Conservation (phyloP, 2,888 invertebrate species). For the Ophion slaviceki region DNA sequence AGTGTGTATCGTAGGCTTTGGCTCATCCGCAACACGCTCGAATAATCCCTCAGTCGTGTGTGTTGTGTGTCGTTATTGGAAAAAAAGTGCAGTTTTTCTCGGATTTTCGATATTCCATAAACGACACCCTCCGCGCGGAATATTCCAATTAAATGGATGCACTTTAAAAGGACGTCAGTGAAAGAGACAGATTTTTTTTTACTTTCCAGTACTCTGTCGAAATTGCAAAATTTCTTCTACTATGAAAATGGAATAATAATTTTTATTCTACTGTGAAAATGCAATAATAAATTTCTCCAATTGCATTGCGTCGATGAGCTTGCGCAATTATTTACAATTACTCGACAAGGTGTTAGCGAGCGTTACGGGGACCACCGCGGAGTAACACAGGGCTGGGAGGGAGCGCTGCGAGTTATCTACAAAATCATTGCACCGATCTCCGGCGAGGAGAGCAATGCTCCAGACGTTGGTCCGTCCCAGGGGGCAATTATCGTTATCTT, state of each 20-base stretch:
- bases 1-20: slow-evolving; percentile 76
- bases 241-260: neutral
- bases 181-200: neutral
- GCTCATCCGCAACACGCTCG: slow-evolving; percentile 73
- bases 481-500: neutral
- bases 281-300: neutral
- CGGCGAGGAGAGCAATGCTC: neutral
- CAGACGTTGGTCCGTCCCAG: neutral
- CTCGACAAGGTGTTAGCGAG: slow-evolving; percentile 9
- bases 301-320: neutral
- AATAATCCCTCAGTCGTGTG: slow-evolving; percentile 76
- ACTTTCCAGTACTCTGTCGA: neutral
- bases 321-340: slow-evolving; percentile 34
- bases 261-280: neutral
- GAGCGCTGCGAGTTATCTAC: neutral
- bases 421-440: neutral
- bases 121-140: slow-evolving; percentile 27
- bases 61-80: slow-evolving; percentile 76
- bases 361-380: neutral
- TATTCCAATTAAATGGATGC: slow-evolving; percentile 56
- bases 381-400: neutral
- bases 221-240: neutral
- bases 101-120: slow-evolving; percentile 57
- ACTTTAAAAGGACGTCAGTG: slow-evolving; percentile 21
- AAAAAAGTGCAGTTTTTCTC: slow-evolving; percentile 70